Base-by-base conservation (phyloP, 30 jellyfish, hydroid and myxozoan species). In the Aurelia aurita region DNA sequence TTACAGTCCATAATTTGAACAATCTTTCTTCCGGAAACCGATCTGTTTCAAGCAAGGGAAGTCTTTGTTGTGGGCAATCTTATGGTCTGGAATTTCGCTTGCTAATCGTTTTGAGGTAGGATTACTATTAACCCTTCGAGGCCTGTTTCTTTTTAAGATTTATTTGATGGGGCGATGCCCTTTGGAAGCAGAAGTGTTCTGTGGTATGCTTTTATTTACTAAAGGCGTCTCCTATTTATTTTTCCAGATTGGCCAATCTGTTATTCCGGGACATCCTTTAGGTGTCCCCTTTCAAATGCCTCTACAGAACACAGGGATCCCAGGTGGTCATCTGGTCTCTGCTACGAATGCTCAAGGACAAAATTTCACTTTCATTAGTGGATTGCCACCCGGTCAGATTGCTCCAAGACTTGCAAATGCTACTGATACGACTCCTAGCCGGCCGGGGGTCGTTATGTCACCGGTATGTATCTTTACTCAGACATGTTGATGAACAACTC, bases 241-340 rank as follows among this genome's bases (percentile, higher is more conserved):
- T 69, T 72, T 55, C 29, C 65, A 80, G 90, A 71, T 80, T 49
- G 90, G 90, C 18, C 90, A 80, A 53, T 57, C 82, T 1, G 73
- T 80, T 0, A 61, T 80, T 19, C 79, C 90, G 0, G 90, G 90
- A 51, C 83, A 49, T 39, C 90, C 79, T 1, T 49, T 80, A 5
- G 79, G 79, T 23, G 69, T 80, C 34, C 90, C 90, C 5, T 15
- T 67, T 32, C 90, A 80, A 69, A 80, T 80, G 90, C 90, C 90
- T 1, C 49, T 80, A 10, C 90, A 80, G 21, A 8, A 74, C 27
- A 29, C 90, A 35, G 90, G 90, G 57, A 32, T 65, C 54, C 83
- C 90, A 10, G 83, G 76, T 18, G 81, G 90, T 14, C 90, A 80
- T 66, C 53, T 64, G 19, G 66, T 80, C 6, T 68, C 82, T n/a